Conservation (phyloP, 2,888 invertebrate species). For the Syrphus vitripennis region DNA sequence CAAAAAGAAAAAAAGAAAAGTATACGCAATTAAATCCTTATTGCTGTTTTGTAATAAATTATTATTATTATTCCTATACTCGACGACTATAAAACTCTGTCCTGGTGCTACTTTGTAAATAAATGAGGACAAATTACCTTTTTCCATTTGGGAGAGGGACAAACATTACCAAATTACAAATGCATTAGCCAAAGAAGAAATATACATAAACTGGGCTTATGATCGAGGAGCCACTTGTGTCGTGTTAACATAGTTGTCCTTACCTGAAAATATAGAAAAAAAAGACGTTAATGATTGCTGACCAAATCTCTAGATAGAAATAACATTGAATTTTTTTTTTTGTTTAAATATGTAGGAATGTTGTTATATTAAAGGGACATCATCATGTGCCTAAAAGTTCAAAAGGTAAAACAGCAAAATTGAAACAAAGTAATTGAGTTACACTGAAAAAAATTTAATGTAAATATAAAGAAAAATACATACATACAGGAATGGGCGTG, state of each 20-base stretch:
- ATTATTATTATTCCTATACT: conserved; percentile 8
- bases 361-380: background rate
- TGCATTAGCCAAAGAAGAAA: conserved; percentile 51
- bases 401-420: conserved; percentile 26
- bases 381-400: background rate
- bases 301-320: conserved; percentile 9
- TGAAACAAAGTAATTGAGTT: conserved; percentile 38
- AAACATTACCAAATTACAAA: conserved; percentile 68
- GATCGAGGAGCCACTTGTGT: background rate
- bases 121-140: conserved; percentile 67
- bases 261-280: conserved; percentile 49
- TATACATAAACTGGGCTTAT: background rate
- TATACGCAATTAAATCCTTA: conserved; percentile 63
- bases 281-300: conserved; percentile 11
- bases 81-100: background rate
- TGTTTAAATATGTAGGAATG: background rate
- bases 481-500: no score
- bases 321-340: conserved; percentile 6
- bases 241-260: conserved; percentile 52
- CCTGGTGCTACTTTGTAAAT: conserved; percentile 29
- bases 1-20: background rate
- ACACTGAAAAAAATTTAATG: background rate
- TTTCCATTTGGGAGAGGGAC: conserved; percentile 39
- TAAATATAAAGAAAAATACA: no score
- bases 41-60: conserved; percentile 57